Evolutionary conservation across 2,797 vertebrate genomes (phyloP), one percentile per base, ranked within the genome.

Genomic region (Enteromius anoplus): DNA sequence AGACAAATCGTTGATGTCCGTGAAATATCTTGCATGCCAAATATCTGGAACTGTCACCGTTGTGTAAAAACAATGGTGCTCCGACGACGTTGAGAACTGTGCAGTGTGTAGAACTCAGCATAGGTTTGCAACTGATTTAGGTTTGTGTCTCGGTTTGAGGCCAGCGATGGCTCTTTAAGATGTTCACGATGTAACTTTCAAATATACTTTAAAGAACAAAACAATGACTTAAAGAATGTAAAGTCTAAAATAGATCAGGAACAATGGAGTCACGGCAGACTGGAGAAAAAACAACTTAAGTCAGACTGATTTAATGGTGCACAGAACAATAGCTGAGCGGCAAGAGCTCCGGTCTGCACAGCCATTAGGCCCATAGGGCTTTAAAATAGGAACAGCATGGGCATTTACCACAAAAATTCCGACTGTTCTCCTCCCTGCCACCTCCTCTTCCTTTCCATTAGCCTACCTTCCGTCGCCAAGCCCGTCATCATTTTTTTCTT

Each of bases 341-440:
- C 19, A 51, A 51, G 34, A 49, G 62, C 3, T 3, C 73, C 1
- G 2, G 65, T 78, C 51, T 47, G 51, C 0, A 0, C 9, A 15
- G 51, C 37, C 40, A 83, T 60, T 66, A 45, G 23, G 47, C 34
- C 60, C 70, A 65, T 34, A 47, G 62, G 83, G 60, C 23, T 84
- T 84, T 80, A 75, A 84, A 84, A 73, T 69, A 84, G 23, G 58
- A 80, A 81, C 70, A 80, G 70, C 84, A 76, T 58, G 80, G 85
- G 62, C 82, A 83, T 86, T 85, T 17, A 51, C 58, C 75, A 82
- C 80, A 85, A 85, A 71, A 75, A 42, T 72, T 60, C 42, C 32
- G 47, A 58, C 51, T 78, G 58, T 81, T 81, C 62, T 77, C 79
- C n/a, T 66, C 77, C 53, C 62, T 70, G n/a, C n/a, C 45, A 37